Evolutionary conservation across 2,113 vertebrate species (phyloP), one percentile per base, ranked within the genome.

Genomic region (Heterochromis multidens): DNA sequence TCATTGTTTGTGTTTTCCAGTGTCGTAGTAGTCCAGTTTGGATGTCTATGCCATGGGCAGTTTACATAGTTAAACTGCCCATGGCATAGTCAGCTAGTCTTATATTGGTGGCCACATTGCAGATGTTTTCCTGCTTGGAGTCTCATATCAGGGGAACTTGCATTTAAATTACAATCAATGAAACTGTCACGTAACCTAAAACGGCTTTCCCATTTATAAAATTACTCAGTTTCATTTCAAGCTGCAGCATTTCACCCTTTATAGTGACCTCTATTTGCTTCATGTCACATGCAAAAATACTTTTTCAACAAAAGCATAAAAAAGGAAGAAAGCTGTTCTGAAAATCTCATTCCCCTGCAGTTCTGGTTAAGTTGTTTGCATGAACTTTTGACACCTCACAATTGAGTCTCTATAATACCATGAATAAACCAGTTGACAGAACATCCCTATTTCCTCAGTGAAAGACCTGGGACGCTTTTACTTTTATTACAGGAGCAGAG

Each of bases 381-480:
- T 46, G 67, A 82, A 79, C 58, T 67, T 82, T 49, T 82, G 58
- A 82, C 63, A 72, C 62, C 19, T 52, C 80, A 57, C 46, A 67
- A 52, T 12, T 70, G 82, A 83, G 79, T 77, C 80, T 58, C 29
- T 5, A 13, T 63, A 37, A 59, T 35, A 37, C 80, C 29, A 59
- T 57, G 49, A 88, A 61, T 88, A 74, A 83, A 88, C 60, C 83
- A 63, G 83, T 33, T 78, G 77, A 79, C 72, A 82, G 31, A 77
- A 40, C 25, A 57, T 61, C 17, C 25, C 52, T 59, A 37, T 81
- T 86, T 81, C 61, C 56, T 78, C 77, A 58, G 1, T 70, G 54
- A n/a, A 46, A 77, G 54, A 70, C 21, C 70, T 13, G 35, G 70
- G 61, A 29, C 43, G 27, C 31, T 79, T 56, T 65, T 77, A 17